Evolutionary conservation across 2,888 invertebrate species (phyloP).

Genomic region (Sarcophaga carnaria): DNA sequence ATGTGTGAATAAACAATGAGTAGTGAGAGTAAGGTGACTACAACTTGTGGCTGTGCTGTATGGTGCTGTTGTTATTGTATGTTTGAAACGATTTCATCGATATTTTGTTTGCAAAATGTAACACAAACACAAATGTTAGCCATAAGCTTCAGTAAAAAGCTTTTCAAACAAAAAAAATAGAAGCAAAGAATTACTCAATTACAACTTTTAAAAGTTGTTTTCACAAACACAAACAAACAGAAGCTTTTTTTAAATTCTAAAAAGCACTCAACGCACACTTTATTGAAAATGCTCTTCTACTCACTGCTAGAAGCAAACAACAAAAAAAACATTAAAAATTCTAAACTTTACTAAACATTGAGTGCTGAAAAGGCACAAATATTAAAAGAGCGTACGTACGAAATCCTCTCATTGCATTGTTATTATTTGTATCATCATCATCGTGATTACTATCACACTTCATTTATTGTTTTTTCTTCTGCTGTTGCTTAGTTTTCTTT

Average conservation of each 20-base stretch:
- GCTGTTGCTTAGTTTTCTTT: slow-evolving; percentile 6
- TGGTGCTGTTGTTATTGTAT: background rate
- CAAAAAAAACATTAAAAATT: no score
- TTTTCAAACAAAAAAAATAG: background rate
- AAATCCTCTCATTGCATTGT: slow-evolving; percentile 18
- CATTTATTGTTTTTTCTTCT: slow-evolving; percentile 20
- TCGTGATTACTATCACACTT: background rate
- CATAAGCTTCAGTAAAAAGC: slow-evolving; percentile 14
- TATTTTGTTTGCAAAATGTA: slow-evolving; percentile 41
- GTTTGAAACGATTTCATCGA: slow-evolving; percentile 47
- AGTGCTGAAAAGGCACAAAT: no score
- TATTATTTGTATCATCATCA: slow-evolving; percentile 30
- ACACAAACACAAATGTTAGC: background rate
- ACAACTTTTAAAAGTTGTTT: slow-evolving; percentile 51
- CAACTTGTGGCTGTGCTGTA: slow-evolving; percentile 53
- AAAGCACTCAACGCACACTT: background rate
- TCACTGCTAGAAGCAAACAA: no score
- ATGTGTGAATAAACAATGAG: no score
- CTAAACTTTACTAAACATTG: no score
- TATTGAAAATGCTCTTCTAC: no score
- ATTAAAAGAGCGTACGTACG: background rate
- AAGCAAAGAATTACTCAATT: slow-evolving; percentile 33
- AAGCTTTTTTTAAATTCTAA: slow-evolving; percentile 11
- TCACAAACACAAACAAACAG: background rate
- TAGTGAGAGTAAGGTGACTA: no score